Evolutionary conservation across 2,888 invertebrate species (phyloP).

Genomic region (Cephus rjabovi): DNA sequence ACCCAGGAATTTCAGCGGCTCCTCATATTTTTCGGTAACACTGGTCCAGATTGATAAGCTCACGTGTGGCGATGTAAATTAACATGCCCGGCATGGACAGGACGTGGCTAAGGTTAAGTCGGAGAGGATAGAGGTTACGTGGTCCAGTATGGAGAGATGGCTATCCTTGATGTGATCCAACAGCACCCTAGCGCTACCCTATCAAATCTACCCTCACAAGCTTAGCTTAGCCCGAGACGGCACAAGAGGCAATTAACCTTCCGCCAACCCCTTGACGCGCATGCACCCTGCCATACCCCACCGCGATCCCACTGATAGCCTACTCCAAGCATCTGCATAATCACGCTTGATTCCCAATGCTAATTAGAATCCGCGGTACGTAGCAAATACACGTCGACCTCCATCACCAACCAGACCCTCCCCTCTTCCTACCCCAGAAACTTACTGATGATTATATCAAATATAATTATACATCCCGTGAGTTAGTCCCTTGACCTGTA

Average conservation of each 20-base stretch:
- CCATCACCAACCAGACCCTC: slow-evolving; percentile 45
- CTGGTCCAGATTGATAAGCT: slow-evolving; percentile 42
- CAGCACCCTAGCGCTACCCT: slow-evolving; percentile 40
- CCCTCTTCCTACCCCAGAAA: slow-evolving; percentile 24
- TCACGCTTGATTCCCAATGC: slow-evolving; percentile 63
- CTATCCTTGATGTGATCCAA: slow-evolving; percentile 45
- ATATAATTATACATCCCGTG: not conserved
- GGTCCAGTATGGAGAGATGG: slow-evolving; percentile 40
- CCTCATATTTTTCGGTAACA: not conserved
- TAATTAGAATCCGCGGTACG: slow-evolving; percentile 60
- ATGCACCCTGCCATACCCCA: slow-evolving; percentile 20
- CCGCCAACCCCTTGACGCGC: slow-evolving; percentile 51
- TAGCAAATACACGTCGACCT: slow-evolving; percentile 56
- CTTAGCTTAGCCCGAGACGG: slow-evolving; percentile 51
- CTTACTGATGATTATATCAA: not conserved
- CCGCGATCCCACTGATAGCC: slow-evolving; percentile 49
- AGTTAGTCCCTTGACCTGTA: not conserved
- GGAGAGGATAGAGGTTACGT: slow-evolving; percentile 44
- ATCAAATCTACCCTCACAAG: slow-evolving; percentile 42
- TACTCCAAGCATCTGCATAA: slow-evolving; percentile 59
- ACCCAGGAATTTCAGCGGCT: not conserved
- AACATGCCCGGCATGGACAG: slow-evolving; percentile 40
- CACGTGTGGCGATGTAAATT: slow-evolving; percentile 51
- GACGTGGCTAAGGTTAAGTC: slow-evolving; percentile 51
- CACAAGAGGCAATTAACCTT: slow-evolving; percentile 64